Evolutionary conservation across 2,797 vertebrate species (phyloP).

Genomic region (Amphiprion clarkii): DNA sequence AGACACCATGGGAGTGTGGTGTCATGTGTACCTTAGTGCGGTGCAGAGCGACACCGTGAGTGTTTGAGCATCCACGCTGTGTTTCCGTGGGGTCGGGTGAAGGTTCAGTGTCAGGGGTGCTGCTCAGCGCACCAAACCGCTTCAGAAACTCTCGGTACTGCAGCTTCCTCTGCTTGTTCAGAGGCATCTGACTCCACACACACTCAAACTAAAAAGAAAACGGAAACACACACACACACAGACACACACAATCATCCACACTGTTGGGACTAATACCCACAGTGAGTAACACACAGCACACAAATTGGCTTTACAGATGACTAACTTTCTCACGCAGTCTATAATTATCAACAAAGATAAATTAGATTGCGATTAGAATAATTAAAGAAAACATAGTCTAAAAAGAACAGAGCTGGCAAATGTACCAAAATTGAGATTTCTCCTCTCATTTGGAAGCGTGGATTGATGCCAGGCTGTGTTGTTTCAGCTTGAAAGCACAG

Average conservation of each 20-base stretch:
- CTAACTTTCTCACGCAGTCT: conserved; percentile 59
- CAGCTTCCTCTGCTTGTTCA: conserved; percentile 69
- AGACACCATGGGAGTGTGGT: too few relatives aligned
- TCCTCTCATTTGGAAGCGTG: conserved; percentile 53
- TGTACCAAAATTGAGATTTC: conserved; percentile 22
- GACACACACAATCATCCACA: conserved; percentile 24
- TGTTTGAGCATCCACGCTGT: conserved; percentile 32
- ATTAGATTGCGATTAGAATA: conserved; percentile 74
- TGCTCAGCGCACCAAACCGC: conserved; percentile 53
- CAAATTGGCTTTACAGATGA: conserved; percentile 65
- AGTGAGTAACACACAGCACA: conserved; percentile 24
- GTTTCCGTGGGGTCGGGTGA: conserved; percentile 16
- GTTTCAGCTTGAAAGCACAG: conserved; percentile 55
- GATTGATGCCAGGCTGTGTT: conserved; percentile 42
- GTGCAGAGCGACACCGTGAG: conserved; percentile 23
- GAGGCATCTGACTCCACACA: conserved; percentile 80
- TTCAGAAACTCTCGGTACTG: conserved; percentile 80
- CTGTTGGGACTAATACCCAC: conserved; percentile 1
- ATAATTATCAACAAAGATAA: conserved; percentile 69
- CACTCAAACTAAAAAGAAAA: conserved; percentile 79
- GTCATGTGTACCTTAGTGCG: neutral
- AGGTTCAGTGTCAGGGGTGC: neutral
- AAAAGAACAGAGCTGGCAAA: conserved; percentile 58
- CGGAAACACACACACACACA: neutral
- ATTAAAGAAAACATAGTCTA: conserved; percentile 68